Conservation (phyloP, 1,140 invertebrate genomes). For the Aphaenogaster floridana region DNA sequence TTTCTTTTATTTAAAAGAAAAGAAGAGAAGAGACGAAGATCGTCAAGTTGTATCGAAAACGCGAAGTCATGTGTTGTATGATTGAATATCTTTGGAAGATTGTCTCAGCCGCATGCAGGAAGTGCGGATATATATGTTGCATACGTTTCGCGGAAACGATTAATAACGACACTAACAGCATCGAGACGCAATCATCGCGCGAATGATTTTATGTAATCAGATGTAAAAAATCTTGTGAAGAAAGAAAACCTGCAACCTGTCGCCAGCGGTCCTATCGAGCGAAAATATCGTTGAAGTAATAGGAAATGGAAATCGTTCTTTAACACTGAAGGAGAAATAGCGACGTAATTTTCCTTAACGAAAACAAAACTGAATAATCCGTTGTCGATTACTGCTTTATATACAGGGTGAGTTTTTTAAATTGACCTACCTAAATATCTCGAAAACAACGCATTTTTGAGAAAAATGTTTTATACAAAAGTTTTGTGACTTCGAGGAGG, state of each 20-base stretch:
- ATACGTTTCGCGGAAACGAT: background rate
- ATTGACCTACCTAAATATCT: too few relatives aligned
- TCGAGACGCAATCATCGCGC: background rate
- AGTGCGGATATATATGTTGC: slow-evolving; percentile 16
- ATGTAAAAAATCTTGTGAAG: background rate
- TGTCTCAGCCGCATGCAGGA: slow-evolving; percentile 21
- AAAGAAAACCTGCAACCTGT: background rate
- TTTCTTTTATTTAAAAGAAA: background rate
- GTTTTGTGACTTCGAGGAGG: too few relatives aligned
- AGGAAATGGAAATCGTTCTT: slow-evolving; percentile 1
- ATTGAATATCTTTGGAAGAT: slow-evolving; percentile 42
- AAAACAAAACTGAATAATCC: background rate
- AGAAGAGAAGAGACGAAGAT: background rate
- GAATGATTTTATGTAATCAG: background rate
- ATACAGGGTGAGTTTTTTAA: background rate
- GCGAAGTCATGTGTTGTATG: slow-evolving; percentile 23
- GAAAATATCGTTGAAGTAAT: background rate
- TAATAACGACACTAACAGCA: slow-evolving; percentile 6
- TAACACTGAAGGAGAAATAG: background rate
- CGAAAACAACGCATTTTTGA: too few relatives aligned
- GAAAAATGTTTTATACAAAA: too few relatives aligned
- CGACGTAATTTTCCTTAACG: background rate
- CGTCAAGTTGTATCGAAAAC: background rate
- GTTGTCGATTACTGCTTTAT: background rate
- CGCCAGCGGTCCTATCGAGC: background rate